Conservation (phyloP, 2,888 invertebrate genomes). For the Heteromurus nitidus region DNA sequence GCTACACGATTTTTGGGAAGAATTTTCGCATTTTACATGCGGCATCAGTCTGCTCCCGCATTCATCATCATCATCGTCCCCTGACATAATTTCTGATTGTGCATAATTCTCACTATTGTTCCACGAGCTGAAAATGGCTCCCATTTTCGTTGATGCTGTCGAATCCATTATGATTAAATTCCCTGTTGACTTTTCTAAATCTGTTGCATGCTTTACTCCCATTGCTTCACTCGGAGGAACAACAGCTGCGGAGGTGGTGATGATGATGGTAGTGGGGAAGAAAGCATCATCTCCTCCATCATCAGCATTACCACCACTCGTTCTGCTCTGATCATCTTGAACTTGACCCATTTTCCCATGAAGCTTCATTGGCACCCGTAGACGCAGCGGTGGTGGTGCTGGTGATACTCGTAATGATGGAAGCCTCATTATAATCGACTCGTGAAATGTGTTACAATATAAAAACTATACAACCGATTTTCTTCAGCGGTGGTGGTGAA, state of each 20-base stretch:
- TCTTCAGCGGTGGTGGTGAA: constrained; percentile 16
- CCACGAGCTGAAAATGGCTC: neutral
- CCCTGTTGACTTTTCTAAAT: constrained; percentile 33
- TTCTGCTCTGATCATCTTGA: constrained; percentile 66
- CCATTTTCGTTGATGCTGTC: constrained; percentile 30
- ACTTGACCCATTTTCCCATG: constrained; percentile 63
- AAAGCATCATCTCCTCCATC: constrained; percentile 31
- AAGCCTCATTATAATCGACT: constrained; percentile 65
- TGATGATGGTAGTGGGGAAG: too few relatives aligned
- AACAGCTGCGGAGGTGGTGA: constrained; percentile 12
- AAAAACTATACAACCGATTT: constrained; percentile 35
- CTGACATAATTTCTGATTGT: constrained; percentile 41
- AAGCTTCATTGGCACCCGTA: constrained; percentile 56
- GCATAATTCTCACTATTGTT: constrained; percentile 1
- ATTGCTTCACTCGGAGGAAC: constrained; percentile 34
- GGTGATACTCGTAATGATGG: constrained; percentile 45
- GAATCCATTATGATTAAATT: constrained; percentile 51
- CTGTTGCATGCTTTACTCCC: constrained; percentile 45
- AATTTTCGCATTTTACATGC: neutral
- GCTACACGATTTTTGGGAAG: constrained; percentile 31
- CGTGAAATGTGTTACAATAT: constrained; percentile 65
- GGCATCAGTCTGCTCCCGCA: neutral
- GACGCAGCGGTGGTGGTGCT: constrained; percentile 40
- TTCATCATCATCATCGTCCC: neutral
- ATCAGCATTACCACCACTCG: too few relatives aligned